Evolutionary conservation across 2,797 vertebrate species (phyloP).

Genomic region (Galago senegalensis): DNA sequence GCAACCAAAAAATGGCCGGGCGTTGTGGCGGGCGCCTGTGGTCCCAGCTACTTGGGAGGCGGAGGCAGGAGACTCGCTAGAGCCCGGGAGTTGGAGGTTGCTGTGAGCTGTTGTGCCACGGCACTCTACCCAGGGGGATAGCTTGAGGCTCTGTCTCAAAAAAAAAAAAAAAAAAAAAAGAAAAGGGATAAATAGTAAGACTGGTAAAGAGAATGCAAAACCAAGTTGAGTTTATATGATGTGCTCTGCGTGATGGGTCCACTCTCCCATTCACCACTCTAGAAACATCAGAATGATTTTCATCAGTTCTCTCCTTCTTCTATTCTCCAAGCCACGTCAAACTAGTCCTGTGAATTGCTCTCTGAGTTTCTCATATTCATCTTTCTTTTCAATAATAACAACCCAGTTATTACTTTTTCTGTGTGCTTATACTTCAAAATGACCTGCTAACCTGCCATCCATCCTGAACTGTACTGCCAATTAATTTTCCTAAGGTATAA

Average conservation of each 20-base stretch:
- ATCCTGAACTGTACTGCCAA: background rate
- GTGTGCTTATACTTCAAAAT: background rate
- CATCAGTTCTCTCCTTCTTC: background rate
- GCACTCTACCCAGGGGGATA: too few relatives aligned
- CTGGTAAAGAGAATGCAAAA: background rate
- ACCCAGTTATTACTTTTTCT: background rate
- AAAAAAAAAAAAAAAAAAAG: background rate
- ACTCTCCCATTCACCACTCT: background rate
- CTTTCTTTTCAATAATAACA: conserved; percentile 3
- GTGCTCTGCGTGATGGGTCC: background rate
- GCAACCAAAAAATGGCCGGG: too few relatives aligned
- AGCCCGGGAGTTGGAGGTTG: too few relatives aligned
- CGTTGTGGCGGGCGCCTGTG: too few relatives aligned
- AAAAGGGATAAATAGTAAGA: background rate
- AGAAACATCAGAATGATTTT: background rate
- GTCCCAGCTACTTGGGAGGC: too few relatives aligned
- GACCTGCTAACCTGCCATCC: background rate
- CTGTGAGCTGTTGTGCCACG: too few relatives aligned
- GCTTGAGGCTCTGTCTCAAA: too few relatives aligned
- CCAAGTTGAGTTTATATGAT: background rate
- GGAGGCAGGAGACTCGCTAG: too few relatives aligned
- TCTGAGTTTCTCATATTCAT: background rate
- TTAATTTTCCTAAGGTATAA: background rate
- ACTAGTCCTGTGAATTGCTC: background rate
- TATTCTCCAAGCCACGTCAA: background rate